Percentiles rank a stretch among this genome's conserved stretches.
Conservation (phyloP, 2,113 vertebrate species). For the Pangasianodon gigas region DNA sequence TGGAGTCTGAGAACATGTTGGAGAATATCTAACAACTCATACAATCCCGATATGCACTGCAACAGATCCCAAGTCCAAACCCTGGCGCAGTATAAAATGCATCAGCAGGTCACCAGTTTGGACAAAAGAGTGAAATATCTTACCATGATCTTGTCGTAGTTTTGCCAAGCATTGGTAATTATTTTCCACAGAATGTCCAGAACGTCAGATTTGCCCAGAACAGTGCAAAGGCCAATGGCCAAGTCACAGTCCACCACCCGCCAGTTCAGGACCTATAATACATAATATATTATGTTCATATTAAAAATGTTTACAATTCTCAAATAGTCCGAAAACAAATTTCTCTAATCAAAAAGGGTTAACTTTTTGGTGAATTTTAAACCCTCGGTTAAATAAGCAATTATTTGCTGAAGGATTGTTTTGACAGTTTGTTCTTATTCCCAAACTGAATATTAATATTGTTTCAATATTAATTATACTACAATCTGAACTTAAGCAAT, state of each 20-base stretch:
- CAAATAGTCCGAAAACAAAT: background rate
- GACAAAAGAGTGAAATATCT: background rate
- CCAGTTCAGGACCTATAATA: constrained; percentile 87
- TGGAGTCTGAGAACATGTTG: background rate
- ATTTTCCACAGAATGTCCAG: constrained; percentile 90
- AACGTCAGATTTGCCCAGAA: constrained; percentile 80
- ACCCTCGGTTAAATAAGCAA: background rate
- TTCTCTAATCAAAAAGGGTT: background rate
- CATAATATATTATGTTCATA: constrained; percentile 15
- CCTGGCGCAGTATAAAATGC: no score
- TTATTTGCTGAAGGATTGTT: background rate
- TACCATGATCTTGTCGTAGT: constrained; percentile 93
- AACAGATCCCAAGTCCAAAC: background rate
- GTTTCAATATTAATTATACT: background rate
- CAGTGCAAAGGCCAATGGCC: constrained; percentile 86
- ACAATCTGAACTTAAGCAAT: background rate
- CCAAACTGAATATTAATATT: background rate
- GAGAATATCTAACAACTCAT: background rate
- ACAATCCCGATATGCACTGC: no score
- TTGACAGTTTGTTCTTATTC: background rate
- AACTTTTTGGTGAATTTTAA: background rate
- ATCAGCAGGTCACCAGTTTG: background rate
- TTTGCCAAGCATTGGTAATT: constrained; percentile 88
- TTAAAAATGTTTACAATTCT: background rate
- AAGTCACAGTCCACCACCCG: constrained; percentile 84